phyloP scores from a whole-genome alignment of 2,113 vertebrate species.

The Leuciscus idus region DNA sequence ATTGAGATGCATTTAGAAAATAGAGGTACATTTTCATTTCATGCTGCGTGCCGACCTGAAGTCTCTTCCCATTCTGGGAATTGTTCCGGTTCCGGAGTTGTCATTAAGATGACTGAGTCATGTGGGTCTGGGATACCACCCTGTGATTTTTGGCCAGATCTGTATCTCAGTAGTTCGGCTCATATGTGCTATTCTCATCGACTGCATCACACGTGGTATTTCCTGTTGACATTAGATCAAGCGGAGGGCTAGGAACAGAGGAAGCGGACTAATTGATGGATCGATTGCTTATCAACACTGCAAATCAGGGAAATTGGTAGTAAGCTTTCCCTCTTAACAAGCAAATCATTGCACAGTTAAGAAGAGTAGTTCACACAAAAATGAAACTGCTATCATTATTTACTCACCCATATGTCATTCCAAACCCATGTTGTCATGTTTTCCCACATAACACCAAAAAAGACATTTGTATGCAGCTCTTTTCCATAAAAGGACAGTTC shows the following conservation, averaged over 20 bases:
- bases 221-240: slow-evolving; percentile 43
- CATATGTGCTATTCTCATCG: slow-evolving; percentile 4
- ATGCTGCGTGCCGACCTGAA: no score
- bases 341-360: neutral
- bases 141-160: slow-evolving; percentile 13
- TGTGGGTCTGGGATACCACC: slow-evolving; percentile 2
- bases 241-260: slow-evolving; percentile 23
- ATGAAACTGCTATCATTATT: neutral
- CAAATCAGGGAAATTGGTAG: neutral
- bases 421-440: neutral
- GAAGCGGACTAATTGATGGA: slow-evolving; percentile 22
- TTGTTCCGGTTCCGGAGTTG: neutral
- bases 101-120: neutral
- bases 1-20: neutral
- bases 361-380: neutral
- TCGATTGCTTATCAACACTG: slow-evolving; percentile 14
- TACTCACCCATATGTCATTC: neutral
- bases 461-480: neutral
- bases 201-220: slow-evolving; percentile 15
- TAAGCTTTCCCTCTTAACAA: slow-evolving; percentile 4
- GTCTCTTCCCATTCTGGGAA: neutral
- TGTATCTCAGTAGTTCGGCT: neutral
- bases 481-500: neutral
- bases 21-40: no score
- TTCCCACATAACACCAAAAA: neutral